Conservation (phyloP, 2,797 vertebrate species). For the Acanthurus leucopareius region DNA sequence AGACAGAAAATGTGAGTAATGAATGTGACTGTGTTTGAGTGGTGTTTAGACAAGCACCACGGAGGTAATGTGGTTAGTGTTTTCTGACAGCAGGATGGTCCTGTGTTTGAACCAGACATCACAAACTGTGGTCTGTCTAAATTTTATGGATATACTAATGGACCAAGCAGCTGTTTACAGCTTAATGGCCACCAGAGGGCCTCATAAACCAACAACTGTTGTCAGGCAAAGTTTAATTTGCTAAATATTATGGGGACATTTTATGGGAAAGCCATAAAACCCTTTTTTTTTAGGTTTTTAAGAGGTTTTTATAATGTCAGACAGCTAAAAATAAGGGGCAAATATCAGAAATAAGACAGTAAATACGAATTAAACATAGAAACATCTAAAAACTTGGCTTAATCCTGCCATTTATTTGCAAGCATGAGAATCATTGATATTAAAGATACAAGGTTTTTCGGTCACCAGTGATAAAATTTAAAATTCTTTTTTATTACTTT, state of each 20-base stretch:
- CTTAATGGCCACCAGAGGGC: constrained; percentile 4
- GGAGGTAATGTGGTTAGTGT: background rate
- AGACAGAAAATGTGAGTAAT: constrained; percentile 59
- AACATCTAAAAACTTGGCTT: background rate
- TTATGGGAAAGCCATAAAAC: background rate
- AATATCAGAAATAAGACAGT: background rate
- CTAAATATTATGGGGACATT: background rate
- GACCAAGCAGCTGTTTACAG: too few relatives aligned
- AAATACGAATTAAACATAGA: background rate
- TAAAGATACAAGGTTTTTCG: background rate
- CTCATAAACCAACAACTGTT: background rate
- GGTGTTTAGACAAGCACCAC: background rate
- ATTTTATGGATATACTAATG: background rate
- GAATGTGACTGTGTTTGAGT: background rate
- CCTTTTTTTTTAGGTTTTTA: too few relatives aligned
- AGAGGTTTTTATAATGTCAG: too few relatives aligned
- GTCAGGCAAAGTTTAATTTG: background rate
- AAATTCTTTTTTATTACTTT: background rate
- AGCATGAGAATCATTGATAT: background rate
- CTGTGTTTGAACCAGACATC: background rate
- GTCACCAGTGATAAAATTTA: background rate
- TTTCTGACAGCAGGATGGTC: background rate
- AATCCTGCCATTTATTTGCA: background rate
- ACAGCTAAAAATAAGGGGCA: background rate
- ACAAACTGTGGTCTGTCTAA: background rate